Base-by-base conservation (phyloP, 2,888 invertebrate genomes). In the Drosophila subsilvestris region DNA sequence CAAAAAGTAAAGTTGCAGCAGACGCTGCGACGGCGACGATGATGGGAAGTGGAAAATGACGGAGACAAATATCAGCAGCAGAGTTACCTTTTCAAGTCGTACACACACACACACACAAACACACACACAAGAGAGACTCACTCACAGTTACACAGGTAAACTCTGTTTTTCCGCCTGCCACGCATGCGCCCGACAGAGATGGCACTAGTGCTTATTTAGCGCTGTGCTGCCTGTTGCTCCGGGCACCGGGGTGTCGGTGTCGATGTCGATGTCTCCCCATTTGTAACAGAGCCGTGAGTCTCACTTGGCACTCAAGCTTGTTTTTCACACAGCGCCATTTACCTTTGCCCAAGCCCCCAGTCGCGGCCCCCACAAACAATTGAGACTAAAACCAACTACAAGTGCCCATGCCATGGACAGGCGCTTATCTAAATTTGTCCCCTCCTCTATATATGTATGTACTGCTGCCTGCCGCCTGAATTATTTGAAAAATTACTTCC, bases 1-100 rank as follows among this genome's bases (percentile, higher is more conserved):
- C 86, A 85, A 89, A 88, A 89, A 89, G 73, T 72, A 76, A 87
- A 85, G 84, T 82, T 84, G 88, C 82, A 49, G 68, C 56, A 76
- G 81, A 82, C 85, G 81, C 58, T 67, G 79, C 74, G 45, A 54
- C 54, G 54, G 61, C 44, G 27, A 32, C 27, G 56, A 29, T 51
- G 67, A 67, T 63, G 50, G 42, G 29, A 44, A 47, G 43, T 43
- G 43, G 62, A 54, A 60, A 25, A 58, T 53, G 29, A 74, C 74
- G 88, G 88, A 86, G 84, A 84, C 86, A 86, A 86, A 74, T 73
- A 79, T 84, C 61, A 63, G 76, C 50, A 54, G 75, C 55, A 49
- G 75, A 87, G 75, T 69, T 82, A 81, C 87, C 87, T 84, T 84
- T 88, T 84, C 55, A 76, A 87, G 80, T 60, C 76, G 63, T 71